Evolutionary conservation across 2,797 vertebrate genomes (phyloP).

Genomic region (Anguilla marmorata): DNA sequence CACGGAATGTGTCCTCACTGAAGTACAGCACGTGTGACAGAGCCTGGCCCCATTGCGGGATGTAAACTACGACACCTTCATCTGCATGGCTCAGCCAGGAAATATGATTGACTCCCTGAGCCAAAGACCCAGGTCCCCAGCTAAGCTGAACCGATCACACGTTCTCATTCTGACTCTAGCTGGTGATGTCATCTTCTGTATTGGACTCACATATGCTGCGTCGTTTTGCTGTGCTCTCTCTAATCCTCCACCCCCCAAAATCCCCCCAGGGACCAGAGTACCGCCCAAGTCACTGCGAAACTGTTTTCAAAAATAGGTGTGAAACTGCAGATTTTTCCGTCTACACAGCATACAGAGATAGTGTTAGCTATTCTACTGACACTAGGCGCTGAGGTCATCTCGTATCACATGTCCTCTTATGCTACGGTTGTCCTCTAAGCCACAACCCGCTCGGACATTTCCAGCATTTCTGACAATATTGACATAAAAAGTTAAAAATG

Average conservation of each 20-base stretch:
- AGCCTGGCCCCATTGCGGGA: not conserved
- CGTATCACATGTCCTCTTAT: not conserved
- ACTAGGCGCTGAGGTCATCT: not conserved
- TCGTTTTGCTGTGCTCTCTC: not conserved
- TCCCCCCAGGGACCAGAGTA: not conserved
- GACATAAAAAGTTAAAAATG: not conserved
- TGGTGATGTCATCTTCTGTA: not conserved
- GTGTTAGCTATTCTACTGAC: not conserved
- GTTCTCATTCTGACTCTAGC: not conserved
- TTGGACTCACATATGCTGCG: not conserved
- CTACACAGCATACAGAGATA: not conserved
- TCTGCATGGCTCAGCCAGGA: not conserved
- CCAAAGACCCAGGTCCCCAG: not conserved
- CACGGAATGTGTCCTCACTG: not conserved
- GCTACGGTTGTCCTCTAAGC: not conserved
- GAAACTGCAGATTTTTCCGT: not conserved
- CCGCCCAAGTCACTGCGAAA: not conserved
- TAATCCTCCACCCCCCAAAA: not conserved
- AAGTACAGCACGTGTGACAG: not conserved
- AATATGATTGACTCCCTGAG: not conserved
- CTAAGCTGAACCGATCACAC: not conserved
- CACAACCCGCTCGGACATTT: not conserved
- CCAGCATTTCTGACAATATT: not conserved
- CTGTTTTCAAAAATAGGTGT: not conserved
- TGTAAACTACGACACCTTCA: not conserved